Percentiles rank a stretch among this genome's conserved stretches.
Evolutionary conservation across 2,888 invertebrate species (phyloP).

Genomic region (Blastobasis lacticolella): DNA sequence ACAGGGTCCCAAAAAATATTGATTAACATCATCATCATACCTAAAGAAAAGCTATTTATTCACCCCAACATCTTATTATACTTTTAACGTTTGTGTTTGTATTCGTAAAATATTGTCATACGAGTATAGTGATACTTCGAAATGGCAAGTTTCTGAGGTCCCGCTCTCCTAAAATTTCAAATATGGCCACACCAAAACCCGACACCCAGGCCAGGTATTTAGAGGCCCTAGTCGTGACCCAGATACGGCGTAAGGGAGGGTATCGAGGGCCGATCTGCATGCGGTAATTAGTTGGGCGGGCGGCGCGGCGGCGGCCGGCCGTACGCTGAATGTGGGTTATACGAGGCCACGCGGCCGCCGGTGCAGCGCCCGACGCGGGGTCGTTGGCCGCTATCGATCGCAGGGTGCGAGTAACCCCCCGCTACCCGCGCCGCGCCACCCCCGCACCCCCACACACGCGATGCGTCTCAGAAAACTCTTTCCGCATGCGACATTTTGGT

Average conservation of each 20-base stretch:
- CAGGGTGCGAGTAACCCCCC: constrained; percentile 45
- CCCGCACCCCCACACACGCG: constrained; percentile 35
- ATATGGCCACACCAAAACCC: too few species aligned
- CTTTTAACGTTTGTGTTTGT: too few species aligned
- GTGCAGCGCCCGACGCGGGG: constrained; percentile 64
- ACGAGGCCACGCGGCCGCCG: constrained; percentile 46
- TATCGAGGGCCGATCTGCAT: constrained; percentile 43
- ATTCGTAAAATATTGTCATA: too few species aligned
- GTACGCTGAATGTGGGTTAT: constrained; percentile 52
- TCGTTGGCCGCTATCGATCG: constrained; percentile 72
- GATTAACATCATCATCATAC: too few species aligned
- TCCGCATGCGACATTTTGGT: constrained; percentile 67
- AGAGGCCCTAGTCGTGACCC: constrained; percentile 31
- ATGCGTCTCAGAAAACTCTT: constrained; percentile 43
- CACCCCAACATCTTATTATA: too few species aligned
- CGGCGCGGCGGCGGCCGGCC: constrained; percentile 1
- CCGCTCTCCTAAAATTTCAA: too few species aligned
- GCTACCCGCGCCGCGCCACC: constrained; percentile 24
- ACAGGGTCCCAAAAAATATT: too few species aligned
- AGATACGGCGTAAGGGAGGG: constrained; percentile 44
- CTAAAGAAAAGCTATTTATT: too few species aligned
- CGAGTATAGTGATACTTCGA: too few species aligned
- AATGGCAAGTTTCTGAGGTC: too few species aligned
- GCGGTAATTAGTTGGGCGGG: constrained; percentile 49
- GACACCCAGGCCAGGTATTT: too few species aligned